Conservation (phyloP, 1,140 invertebrate species). For the Thalassaphorura encarpata region DNA sequence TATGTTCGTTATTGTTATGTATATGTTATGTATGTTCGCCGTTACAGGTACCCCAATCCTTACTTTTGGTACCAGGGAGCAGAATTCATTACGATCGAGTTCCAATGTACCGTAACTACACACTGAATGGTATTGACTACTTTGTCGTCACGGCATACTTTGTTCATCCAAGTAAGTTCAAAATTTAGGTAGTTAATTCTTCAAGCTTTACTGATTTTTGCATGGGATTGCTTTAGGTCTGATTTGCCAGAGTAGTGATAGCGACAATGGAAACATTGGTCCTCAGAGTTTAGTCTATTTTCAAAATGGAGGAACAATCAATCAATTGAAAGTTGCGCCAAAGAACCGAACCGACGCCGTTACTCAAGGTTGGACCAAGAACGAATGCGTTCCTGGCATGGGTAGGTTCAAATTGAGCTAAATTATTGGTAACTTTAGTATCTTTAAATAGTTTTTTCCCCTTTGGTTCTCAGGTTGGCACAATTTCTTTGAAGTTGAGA, state of each 20-base stretch:
- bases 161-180: conserved; percentile 6
- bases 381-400: conserved; percentile 15
- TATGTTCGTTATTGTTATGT: too few species aligned
- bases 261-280: conserved; percentile 4
- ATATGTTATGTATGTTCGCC: too few species aligned
- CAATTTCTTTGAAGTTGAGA: conserved; percentile 21
- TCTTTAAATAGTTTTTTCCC: neutral
- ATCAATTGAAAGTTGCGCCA: conserved; percentile 5
- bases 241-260: neutral
- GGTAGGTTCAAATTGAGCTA: too few species aligned
- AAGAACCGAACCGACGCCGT: neutral
- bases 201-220: too few species aligned
- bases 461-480: conserved; percentile 21
- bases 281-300: conserved; percentile 6
- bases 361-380: conserved; percentile 9
- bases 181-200: neutral
- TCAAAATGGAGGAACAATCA: conserved; percentile 13
- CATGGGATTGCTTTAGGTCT: neutral
- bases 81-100: neutral
- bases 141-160: conserved; percentile 19
- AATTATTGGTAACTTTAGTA: neutral
- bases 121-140: conserved; percentile 5
- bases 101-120: conserved; percentile 15
- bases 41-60: neutral
- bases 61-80: neutral